Percentiles rank a stretch among this genome's conserved stretches.
These are phyloP conservation scores for Ochropacha duplaris DNA, from an alignment of 2,888 invertebrate species.

Conservation along the genomic window DNA sequence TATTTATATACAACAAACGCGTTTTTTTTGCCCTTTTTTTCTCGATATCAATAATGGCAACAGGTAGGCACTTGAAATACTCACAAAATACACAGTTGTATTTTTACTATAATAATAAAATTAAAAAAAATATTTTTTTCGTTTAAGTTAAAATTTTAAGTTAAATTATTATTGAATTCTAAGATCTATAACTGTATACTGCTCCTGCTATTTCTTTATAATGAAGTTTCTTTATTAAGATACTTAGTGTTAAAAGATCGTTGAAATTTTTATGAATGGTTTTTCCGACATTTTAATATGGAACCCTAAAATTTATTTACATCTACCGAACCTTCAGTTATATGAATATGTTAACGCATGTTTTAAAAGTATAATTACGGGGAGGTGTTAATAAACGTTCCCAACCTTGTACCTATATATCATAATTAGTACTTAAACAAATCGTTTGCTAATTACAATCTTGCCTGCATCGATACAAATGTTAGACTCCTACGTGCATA, in stretches of 20 bases:
- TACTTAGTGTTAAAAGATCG: neutral
- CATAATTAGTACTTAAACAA: slow-evolving; percentile 22
- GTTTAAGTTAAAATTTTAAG: too few relatives aligned
- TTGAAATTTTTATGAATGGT: neutral
- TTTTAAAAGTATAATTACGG: slow-evolving; percentile 1
- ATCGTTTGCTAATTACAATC: slow-evolving; percentile 41
- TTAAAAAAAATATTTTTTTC: too few relatives aligned
- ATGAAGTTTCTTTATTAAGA: too few relatives aligned
- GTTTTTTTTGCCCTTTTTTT: too few relatives aligned
- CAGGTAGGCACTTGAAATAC: too few relatives aligned
- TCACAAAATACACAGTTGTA: too few relatives aligned
- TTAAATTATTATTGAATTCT: too few relatives aligned
- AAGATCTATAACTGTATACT: too few relatives aligned
- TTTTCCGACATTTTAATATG: neutral
- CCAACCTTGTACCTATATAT: neutral
- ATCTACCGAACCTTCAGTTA: neutral
- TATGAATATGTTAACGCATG: neutral
- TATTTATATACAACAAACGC: too few relatives aligned
- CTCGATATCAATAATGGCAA: too few relatives aligned
- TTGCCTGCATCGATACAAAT: slow-evolving; percentile 21
- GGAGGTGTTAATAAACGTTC: neutral
- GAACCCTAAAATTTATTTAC: neutral
- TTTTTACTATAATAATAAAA: too few relatives aligned
- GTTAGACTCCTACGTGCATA: slow-evolving; percentile 40
- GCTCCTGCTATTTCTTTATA: too few relatives aligned